Percentiles rank a stretch among this genome's conserved stretches.
Conservation (phyloP, 2,888 invertebrate species). For the Chaetogeoica ovagalla region DNA sequence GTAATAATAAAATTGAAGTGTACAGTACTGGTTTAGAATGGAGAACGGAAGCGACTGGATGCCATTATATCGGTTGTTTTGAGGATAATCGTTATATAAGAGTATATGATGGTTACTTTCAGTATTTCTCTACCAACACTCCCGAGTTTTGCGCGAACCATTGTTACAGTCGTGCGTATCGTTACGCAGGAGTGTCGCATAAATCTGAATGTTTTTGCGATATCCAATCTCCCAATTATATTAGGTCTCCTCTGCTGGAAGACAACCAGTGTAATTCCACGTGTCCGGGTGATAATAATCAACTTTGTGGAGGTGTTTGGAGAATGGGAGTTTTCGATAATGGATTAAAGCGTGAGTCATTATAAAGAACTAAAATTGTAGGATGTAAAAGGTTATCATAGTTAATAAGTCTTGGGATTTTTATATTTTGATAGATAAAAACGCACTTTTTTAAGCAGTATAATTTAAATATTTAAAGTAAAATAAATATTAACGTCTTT, state of each 20-base stretch:
- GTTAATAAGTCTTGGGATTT: too few species aligned
- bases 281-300: constrained; percentile 55
- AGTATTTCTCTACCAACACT: constrained; percentile 54
- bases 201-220: constrained; percentile 56
- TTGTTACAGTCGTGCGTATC: constrained; percentile 55
- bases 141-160: constrained; percentile 55
- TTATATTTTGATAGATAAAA: too few species aligned
- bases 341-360: constrained; percentile 52
- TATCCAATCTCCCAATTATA: constrained; percentile 38
- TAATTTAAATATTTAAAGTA: not conserved
- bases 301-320: constrained; percentile 56
- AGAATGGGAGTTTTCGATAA: constrained; percentile 55
- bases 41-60: constrained; percentile 13
- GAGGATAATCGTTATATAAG: constrained; percentile 50
- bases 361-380: not conserved
- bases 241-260: constrained; percentile 32
- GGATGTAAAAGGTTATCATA: not conserved
- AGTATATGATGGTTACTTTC: constrained; percentile 54
- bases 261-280: constrained; percentile 55
- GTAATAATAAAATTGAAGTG: constrained; percentile 46
- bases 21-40: constrained; percentile 51
- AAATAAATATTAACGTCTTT: too few species aligned
- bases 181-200: constrained; percentile 54
- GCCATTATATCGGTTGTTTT: constrained; percentile 55
- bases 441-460: not conserved